Evolutionary conservation across 2,797 vertebrate species (phyloP).

Genomic region (Denticeps clupeoides): DNA sequence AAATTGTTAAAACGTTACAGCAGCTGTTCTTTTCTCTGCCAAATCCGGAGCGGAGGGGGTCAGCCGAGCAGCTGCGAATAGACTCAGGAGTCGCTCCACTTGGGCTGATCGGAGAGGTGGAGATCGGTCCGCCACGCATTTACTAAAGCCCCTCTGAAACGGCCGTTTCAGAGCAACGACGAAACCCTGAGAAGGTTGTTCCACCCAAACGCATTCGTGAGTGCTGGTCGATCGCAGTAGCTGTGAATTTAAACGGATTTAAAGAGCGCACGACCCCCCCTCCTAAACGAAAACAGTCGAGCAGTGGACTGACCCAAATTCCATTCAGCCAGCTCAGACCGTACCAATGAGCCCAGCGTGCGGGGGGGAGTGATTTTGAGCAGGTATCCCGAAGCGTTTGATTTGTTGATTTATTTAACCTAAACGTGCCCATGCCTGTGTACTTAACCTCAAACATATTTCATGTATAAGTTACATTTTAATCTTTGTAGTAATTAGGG

Average conservation of each 20-base stretch:
- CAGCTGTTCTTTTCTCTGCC: conserved; percentile 33
- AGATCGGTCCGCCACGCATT: conserved; percentile 4
- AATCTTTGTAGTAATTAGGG: no score
- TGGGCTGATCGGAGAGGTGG: conserved; percentile 19
- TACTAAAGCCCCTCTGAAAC: not conserved
- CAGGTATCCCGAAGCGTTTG: no score
- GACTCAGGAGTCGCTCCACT: conserved; percentile 34
- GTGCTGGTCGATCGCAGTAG: no score
- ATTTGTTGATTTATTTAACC: no score
- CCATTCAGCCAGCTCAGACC: conserved; percentile 24
- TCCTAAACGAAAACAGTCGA: conserved; percentile 15
- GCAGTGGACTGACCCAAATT: conserved; percentile 32
- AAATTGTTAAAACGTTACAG: conserved; percentile 28
- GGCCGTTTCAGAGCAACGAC: not conserved
- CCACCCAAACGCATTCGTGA: no score
- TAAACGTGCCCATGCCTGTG: no score
- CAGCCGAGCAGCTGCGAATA: conserved; percentile 36
- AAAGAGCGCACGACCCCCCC: conserved; percentile 15
- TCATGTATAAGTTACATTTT: no score
- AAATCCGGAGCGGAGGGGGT: conserved; percentile 34
- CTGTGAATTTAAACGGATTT: not conserved
- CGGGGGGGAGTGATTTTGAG: conserved; percentile 22
- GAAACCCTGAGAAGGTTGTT: no score
- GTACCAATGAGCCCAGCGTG: conserved; percentile 31
- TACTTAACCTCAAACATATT: no score